These are phyloP conservation scores for Sorex fumeus DNA, from an alignment of 2,113 vertebrate genomes.

Conservation along the genomic window DNA sequence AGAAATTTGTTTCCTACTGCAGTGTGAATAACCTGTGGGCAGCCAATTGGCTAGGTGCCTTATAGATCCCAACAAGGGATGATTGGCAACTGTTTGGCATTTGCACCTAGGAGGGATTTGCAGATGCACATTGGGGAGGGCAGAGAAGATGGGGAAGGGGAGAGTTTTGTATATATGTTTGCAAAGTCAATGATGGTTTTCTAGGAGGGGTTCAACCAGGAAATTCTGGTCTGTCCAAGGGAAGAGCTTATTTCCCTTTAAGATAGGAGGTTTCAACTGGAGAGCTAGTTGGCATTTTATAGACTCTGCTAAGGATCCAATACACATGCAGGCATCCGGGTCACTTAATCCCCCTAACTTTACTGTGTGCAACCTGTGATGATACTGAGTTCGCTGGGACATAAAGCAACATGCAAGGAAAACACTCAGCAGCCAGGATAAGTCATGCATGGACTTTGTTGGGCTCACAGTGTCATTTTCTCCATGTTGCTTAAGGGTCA, in stretches of 20 bases:
- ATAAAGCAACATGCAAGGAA: slow-evolving; percentile 21
- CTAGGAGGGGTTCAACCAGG: slow-evolving; percentile 39
- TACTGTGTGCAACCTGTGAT: slow-evolving; percentile 51
- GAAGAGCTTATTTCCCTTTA: slow-evolving; percentile 51
- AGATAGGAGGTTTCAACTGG: slow-evolving; percentile 36
- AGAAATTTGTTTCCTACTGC: slow-evolving; percentile 83
- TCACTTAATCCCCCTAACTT: slow-evolving; percentile 61
- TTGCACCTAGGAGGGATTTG: slow-evolving; percentile 79
- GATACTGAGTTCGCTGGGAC: slow-evolving; percentile 43
- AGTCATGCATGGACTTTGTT: slow-evolving; percentile 15
- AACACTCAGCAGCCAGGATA: not conserved
- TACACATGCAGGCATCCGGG: slow-evolving; percentile 45
- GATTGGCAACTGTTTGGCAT: slow-evolving; percentile 77
- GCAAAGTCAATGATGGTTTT: slow-evolving; percentile 45
- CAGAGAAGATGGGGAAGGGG: slow-evolving; percentile 32
- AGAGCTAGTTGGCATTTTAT: slow-evolving; percentile 69
- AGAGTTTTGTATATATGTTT: not conserved
- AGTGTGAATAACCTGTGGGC: slow-evolving; percentile 74
- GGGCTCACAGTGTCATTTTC: slow-evolving; percentile 57
- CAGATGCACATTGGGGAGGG: slow-evolving; percentile 68
- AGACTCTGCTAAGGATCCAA: slow-evolving; percentile 62
- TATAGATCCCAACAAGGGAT: slow-evolving; percentile 55
- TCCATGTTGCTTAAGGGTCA: not conserved
- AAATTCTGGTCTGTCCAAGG: slow-evolving; percentile 30
- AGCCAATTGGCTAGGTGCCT: slow-evolving; percentile 85